Percentiles rank a stretch among this genome's conserved stretches.
Conservation (phyloP, 2,113 vertebrate genomes). For the Arenaria interpres region DNA sequence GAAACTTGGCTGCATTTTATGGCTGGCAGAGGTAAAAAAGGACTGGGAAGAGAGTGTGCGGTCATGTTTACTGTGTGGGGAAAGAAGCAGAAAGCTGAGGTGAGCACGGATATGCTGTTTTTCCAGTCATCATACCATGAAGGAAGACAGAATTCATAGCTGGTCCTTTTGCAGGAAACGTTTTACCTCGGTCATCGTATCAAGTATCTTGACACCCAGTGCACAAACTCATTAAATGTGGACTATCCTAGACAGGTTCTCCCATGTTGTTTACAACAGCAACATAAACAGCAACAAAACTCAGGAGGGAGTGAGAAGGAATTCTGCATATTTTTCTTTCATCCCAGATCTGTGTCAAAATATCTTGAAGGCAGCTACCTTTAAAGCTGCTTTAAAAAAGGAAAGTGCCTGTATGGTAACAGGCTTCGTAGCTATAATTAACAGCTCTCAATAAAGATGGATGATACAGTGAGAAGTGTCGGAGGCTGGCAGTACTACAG, state of each 20-base stretch:
- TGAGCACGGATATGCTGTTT: not conserved
- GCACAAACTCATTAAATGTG: not conserved
- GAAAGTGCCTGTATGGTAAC: conserved; percentile 18
- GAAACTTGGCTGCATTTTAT: not conserved
- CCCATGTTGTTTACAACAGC: not conserved
- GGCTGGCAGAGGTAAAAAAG: not conserved
- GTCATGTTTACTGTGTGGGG: not conserved
- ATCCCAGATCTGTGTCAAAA: not conserved
- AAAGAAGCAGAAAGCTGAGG: not conserved
- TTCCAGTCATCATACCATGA: not conserved
- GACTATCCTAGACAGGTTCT: not conserved
- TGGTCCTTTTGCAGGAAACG: not conserved
- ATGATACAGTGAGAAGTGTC: conserved; percentile 27
- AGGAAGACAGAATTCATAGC: not conserved
- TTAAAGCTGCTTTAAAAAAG: conserved; percentile 48
- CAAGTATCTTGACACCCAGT: not conserved
- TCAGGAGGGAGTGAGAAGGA: not conserved
- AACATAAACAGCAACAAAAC: not conserved
- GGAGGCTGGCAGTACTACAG: conserved; percentile 35
- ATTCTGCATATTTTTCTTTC: not conserved
- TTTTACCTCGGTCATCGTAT: not conserved
- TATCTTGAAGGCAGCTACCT: conserved; percentile 37
- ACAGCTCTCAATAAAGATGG: conserved; percentile 30
- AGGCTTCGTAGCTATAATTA: conserved; percentile 41
- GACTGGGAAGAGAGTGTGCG: not conserved